Evolutionary conservation across 2,113 vertebrate species (phyloP).

Genomic region (Egretta garzetta): DNA sequence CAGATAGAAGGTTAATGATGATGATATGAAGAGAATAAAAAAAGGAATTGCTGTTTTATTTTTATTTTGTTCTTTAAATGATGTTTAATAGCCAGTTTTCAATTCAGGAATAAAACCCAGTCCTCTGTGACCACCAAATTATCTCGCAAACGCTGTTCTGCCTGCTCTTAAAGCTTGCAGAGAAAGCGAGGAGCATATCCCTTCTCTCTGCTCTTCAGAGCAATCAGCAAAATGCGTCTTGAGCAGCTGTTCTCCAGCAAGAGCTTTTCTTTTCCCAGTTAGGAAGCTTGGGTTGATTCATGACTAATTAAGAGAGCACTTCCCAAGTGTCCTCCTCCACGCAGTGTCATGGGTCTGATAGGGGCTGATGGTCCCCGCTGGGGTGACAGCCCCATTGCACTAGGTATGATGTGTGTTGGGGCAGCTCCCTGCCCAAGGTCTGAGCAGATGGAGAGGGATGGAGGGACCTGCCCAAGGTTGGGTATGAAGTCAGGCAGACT

Average conservation of each 20-base stretch:
- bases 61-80: conserved; percentile 67
- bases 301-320: background rate
- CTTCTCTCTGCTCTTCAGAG: background rate
- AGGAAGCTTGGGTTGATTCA: background rate
- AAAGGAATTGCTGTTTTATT: conserved; percentile 58
- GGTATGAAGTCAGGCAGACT: background rate
- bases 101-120: conserved; percentile 43
- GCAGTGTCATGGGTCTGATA: rapidly evolving
- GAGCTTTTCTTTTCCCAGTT: background rate
- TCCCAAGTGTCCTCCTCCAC: background rate
- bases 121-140: conserved; percentile 57
- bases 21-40: conserved; percentile 55
- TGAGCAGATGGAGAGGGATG: background rate
- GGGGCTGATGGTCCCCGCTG: background rate
- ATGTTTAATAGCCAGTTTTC: conserved; percentile 59
- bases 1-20: conserved; percentile 66
- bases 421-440: background rate
- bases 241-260: background rate
- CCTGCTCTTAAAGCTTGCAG: background rate
- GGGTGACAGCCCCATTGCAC: background rate
- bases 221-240: background rate
- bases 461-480: rapidly evolving
- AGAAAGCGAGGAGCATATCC: background rate
- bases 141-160: background rate
- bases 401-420: background rate